These are phyloP conservation scores for Coptodon bakossiorum DNA, from an alignment of 2,113 vertebrate species.

Conservation along the genomic window DNA sequence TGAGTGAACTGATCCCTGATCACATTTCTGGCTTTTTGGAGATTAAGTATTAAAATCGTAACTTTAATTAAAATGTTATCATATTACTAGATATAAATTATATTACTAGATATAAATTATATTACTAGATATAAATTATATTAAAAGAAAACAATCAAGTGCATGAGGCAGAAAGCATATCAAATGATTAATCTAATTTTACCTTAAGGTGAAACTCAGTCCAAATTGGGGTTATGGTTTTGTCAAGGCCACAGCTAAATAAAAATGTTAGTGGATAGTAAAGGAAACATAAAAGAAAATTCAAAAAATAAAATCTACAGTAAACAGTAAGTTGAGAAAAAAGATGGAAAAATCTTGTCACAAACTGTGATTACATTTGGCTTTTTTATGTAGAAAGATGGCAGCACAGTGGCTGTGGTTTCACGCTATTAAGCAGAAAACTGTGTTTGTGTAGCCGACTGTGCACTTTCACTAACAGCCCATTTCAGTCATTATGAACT, in stretches of 20 bases:
- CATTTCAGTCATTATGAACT: background rate
- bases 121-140: background rate
- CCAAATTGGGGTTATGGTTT: background rate
- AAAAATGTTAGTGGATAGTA: background rate
- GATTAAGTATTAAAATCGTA: background rate
- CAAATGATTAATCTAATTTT: background rate
- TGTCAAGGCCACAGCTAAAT: background rate
- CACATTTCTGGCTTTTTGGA: background rate
- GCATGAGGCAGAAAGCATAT: background rate
- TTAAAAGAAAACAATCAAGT: conserved; percentile 2
- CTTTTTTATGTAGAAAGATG: background rate
- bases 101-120: background rate
- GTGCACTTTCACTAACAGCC: background rate
- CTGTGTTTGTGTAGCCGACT: background rate
- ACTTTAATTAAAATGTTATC: background rate
- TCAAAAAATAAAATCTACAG: background rate
- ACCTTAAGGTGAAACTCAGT: background rate
- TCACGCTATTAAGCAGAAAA: background rate
- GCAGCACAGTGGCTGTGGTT: background rate
- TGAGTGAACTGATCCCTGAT: background rate
- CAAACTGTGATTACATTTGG: background rate
- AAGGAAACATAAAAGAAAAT: background rate
- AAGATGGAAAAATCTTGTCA: background rate
- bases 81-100: background rate
- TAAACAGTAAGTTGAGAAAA: background rate